A percentile compares a stretch with the other conserved stretches of the same genome.
Evolutionary conservation across 1,140 invertebrate species (phyloP).

Genomic region (Bombyx mori): DNA sequence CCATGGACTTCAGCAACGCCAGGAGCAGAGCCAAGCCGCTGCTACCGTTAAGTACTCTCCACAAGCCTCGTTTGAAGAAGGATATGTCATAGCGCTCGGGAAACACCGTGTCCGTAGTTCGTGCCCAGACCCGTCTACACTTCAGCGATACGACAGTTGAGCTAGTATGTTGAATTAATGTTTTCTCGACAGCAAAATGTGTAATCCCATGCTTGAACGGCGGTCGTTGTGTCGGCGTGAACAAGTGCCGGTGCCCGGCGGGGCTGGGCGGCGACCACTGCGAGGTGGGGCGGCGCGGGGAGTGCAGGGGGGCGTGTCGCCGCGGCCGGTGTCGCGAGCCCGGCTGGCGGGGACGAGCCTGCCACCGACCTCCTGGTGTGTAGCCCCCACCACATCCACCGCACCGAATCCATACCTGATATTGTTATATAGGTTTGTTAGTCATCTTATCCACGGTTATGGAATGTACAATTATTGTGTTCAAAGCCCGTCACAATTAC

Average conservation of each 20-base stretch:
- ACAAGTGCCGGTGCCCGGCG: slow-evolving; percentile 85
- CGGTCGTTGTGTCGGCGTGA: slow-evolving; percentile 87
- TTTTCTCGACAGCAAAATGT: slow-evolving; percentile 80
- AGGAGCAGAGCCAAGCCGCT: too few relatives aligned
- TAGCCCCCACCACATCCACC: background rate
- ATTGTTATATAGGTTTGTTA: too few relatives aligned
- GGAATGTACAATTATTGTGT: too few relatives aligned
- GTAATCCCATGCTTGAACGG: slow-evolving; percentile 90
- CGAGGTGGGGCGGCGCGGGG: slow-evolving; percentile 81
- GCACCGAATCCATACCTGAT: background rate
- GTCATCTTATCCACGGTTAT: too few relatives aligned
- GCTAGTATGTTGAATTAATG: background rate
- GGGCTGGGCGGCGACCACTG: slow-evolving; percentile 88
- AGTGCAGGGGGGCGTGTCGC: slow-evolving; percentile 78
- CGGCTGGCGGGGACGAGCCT: slow-evolving; percentile 81
- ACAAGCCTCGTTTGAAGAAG: too few relatives aligned
- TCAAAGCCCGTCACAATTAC: too few relatives aligned
- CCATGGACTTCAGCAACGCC: too few relatives aligned
- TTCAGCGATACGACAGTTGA: too few relatives aligned
- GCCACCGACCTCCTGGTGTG: slow-evolving; percentile 52
- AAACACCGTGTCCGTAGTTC: too few relatives aligned
- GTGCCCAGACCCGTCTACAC: too few relatives aligned
- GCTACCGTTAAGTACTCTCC: too few relatives aligned
- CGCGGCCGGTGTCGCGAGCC: slow-evolving; percentile 79
- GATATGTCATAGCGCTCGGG: too few relatives aligned